Evolutionary conservation across 2,797 vertebrate species (phyloP).

Genomic region (Cirrhinus molitorella): DNA sequence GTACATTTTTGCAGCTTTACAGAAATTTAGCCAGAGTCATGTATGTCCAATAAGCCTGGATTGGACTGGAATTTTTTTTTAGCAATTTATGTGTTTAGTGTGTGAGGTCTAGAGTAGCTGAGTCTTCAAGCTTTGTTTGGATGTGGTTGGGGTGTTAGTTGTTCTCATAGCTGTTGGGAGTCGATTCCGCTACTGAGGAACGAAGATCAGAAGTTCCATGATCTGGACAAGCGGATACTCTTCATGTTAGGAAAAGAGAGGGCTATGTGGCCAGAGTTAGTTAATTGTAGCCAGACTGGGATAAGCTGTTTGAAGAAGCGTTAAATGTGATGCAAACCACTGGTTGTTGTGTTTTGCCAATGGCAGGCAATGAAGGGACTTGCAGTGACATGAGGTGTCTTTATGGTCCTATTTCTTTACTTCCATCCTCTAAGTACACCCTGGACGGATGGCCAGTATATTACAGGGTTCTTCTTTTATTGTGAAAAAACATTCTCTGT

Average conservation of each 20-base stretch:
- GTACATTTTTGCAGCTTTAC: not conserved
- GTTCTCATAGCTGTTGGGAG: constrained; percentile 1
- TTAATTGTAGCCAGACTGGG: not conserved
- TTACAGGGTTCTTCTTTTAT: not conserved
- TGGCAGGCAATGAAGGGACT: not conserved
- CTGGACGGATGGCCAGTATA: not conserved
- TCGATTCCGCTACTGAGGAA: not conserved
- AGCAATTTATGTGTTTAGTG: not conserved
- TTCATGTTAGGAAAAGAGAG: constrained; percentile 3
- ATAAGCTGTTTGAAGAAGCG: constrained; percentile 5
- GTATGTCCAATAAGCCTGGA: not conserved
- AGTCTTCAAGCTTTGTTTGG: constrained; percentile 14
- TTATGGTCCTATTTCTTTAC: not conserved
- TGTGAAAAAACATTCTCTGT: not conserved
- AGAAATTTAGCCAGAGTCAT: not conserved
- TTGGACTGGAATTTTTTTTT: not conserved
- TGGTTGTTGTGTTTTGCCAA: not conserved
- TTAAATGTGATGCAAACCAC: not conserved
- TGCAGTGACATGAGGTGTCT: constrained; percentile 5
- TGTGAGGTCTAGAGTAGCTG: constrained; percentile 20
- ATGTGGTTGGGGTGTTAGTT: constrained; percentile 10
- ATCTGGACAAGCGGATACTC: not conserved
- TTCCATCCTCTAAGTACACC: not conserved
- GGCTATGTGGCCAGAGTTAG: not conserved
- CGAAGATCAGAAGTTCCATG: not conserved